Evolutionary conservation across 1,140 invertebrate genomes (phyloP).

Genomic region (Lepidostoma basale): DNA sequence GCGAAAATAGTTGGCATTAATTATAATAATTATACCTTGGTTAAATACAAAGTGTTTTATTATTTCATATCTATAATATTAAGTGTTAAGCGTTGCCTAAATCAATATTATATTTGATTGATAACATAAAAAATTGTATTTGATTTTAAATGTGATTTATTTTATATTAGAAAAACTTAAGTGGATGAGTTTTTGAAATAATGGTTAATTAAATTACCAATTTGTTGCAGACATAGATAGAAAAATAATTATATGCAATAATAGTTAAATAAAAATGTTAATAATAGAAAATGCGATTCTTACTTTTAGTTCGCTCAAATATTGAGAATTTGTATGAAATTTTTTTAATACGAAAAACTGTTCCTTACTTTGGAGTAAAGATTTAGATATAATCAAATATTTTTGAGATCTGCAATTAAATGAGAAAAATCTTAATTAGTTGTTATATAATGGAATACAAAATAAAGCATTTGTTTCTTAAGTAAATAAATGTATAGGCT

Average conservation of each 20-base stretch:
- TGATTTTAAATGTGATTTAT: too few species aligned
- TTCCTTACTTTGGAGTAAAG: not conserved
- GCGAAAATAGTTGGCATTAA: too few species aligned
- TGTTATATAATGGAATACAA: too few species aligned
- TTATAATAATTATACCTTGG: too few species aligned
- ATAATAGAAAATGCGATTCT: not conserved
- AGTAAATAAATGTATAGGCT: too few species aligned
- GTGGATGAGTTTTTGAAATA: too few species aligned
- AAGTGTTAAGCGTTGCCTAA: not conserved
- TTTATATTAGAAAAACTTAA: too few species aligned
- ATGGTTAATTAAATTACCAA: not conserved
- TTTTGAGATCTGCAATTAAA: constrained; percentile 19
- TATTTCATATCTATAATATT: not conserved
- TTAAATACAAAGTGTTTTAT: too few species aligned
- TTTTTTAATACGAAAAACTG: not conserved
- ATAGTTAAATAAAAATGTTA: not conserved
- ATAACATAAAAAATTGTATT: too few species aligned
- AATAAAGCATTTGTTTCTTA: too few species aligned
- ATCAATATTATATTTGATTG: too few species aligned
- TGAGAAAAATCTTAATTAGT: too few species aligned
- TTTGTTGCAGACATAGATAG: not conserved
- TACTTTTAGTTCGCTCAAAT: constrained; percentile 15
- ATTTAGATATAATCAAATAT: not conserved
- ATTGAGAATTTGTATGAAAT: constrained; percentile 2
- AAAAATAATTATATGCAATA: not conserved